phyloP scores from a whole-genome alignment of 2,113 vertebrate genomes.

The Panurus biarmicus region DNA sequence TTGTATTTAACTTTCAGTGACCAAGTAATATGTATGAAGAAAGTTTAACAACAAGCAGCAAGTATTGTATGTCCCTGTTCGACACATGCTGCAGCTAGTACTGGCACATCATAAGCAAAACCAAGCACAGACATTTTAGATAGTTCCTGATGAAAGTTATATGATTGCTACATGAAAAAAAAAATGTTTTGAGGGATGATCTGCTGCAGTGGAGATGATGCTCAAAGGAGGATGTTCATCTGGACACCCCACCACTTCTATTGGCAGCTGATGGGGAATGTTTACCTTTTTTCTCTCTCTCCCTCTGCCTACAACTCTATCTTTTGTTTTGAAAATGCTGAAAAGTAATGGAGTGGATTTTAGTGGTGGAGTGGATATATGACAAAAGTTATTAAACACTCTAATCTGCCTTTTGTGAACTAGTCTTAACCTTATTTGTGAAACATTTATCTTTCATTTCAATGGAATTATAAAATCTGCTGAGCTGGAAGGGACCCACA shows the following conservation, averaged over 20 bases:
- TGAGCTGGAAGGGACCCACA: background rate
- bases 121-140: background rate
- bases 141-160: background rate
- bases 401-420: background rate
- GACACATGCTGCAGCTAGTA: background rate
- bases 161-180: background rate
- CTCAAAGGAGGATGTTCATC: background rate
- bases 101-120: background rate
- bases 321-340: background rate
- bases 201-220: background rate
- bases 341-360: background rate
- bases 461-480: background rate
- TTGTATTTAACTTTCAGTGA: background rate
- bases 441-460: background rate
- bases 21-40: background rate
- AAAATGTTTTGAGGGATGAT: background rate
- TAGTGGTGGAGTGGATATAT: background rate
- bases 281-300: background rate
- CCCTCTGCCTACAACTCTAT: background rate
- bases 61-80: background rate
- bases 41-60: background rate
- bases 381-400: background rate
- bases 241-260: background rate
- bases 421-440: background rate
- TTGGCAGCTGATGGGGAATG: background rate